These are phyloP conservation scores for Seira ritae DNA, from an alignment of 2,888 invertebrate genomes.

Conservation along the genomic window DNA sequence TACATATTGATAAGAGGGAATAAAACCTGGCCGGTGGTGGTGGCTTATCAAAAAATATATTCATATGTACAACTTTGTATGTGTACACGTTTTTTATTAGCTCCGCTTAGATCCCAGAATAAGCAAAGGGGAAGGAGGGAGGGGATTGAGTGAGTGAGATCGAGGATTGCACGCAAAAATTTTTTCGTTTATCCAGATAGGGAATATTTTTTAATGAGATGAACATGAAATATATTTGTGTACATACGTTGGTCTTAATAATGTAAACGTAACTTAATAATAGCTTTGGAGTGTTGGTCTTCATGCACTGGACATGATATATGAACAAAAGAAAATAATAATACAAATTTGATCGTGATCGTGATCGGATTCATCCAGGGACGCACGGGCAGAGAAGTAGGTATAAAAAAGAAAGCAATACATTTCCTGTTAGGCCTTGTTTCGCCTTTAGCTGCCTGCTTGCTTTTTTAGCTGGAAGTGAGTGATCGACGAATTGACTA, in stretches of 20 bases:
- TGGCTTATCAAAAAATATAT: constrained; percentile 15
- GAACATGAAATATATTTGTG: constrained; percentile 3
- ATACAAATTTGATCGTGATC: constrained; percentile 2
- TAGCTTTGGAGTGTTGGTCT: constrained; percentile 18
- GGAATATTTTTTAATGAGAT: constrained; percentile 1
- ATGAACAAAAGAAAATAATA: neutral
- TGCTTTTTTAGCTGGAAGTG: neutral
- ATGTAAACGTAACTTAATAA: constrained; percentile 5
- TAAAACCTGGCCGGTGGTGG: neutral
- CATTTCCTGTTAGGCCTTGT: constrained; percentile 32
- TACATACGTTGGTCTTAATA: neutral
- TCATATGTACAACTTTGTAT: neutral
- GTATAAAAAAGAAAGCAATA: constrained; percentile 20
- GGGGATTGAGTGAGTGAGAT: too few species aligned
- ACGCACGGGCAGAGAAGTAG: neutral
- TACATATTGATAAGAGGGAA: constrained; percentile 1
- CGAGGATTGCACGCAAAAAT: constrained; percentile 8
- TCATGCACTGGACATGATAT: constrained; percentile 16
- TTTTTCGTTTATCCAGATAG: too few species aligned
- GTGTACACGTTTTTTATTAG: constrained; percentile 11
- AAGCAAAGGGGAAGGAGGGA: neutral
- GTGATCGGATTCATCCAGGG: constrained; percentile 15
- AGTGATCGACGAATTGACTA: too few species aligned
- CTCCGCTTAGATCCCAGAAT: constrained; percentile 10
- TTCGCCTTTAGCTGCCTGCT: too few species aligned